Conservation (phyloP, 1,140 invertebrate genomes). For the Hyles vespertilio region DNA sequence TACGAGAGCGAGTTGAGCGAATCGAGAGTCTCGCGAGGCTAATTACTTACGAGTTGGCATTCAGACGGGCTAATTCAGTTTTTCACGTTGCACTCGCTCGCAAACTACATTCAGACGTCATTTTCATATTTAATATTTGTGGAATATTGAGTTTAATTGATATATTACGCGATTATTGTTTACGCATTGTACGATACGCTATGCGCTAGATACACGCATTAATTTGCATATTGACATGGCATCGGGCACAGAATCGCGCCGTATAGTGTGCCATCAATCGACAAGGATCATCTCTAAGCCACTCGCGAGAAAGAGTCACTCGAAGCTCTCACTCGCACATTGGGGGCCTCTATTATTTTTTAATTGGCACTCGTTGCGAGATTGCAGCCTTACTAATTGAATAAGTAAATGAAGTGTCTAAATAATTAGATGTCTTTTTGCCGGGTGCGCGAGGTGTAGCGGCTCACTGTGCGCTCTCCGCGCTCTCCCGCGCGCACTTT, state of each 20-base stretch:
- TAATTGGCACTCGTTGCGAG: slow-evolving; percentile 66
- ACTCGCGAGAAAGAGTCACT: slow-evolving; percentile 39
- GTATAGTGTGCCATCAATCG: background rate
- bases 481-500: too few species aligned
- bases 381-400: slow-evolving; percentile 69
- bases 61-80: slow-evolving; percentile 69
- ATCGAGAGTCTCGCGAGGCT: slow-evolving; percentile 69
- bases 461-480: background rate
- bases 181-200: too few species aligned
- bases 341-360: slow-evolving; percentile 65
- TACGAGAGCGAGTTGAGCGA: slow-evolving; percentile 50
- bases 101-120: slow-evolving; percentile 1
- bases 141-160: slow-evolving; percentile 2
- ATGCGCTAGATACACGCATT: too few species aligned
- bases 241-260: too few species aligned
- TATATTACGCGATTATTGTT: too few species aligned
- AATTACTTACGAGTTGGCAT: slow-evolving; percentile 72
- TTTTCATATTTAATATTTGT: slow-evolving; percentile 10
- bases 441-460: slow-evolving; percentile 34
- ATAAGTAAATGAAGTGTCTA: slow-evolving; percentile 72
- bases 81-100: slow-evolving; percentile 39
- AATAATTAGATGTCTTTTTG: slow-evolving; percentile 71
- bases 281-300: slow-evolving; percentile 53
- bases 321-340: slow-evolving; percentile 55
- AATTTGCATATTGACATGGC: too few species aligned